Conservation (phyloP, 2,113 vertebrate species). For the Cyphomyrus plagiostoma region DNA sequence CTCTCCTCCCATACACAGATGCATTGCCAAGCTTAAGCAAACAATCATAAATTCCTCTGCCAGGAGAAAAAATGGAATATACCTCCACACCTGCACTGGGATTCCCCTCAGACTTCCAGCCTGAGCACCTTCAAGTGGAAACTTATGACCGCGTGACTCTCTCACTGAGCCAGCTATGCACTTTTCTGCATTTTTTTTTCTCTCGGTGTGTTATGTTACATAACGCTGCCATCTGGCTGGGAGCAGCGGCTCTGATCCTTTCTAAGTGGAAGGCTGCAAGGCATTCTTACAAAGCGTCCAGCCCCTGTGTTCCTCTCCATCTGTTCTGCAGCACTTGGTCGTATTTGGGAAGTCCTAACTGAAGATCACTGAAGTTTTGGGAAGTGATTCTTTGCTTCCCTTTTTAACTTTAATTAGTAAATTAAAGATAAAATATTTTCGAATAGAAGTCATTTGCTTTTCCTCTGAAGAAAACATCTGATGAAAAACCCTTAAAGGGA, state of each 20-base stretch:
- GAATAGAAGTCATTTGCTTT: neutral
- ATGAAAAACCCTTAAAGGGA: neutral
- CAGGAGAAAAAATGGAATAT: slow-evolving; percentile 27
- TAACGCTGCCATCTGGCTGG: slow-evolving; percentile 14
- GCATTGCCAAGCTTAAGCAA: slow-evolving; percentile 41
- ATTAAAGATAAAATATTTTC: neutral
- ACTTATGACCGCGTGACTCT: slow-evolving; percentile 37
- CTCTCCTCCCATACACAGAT: slow-evolving; percentile 32
- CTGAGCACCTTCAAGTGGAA: slow-evolving; percentile 35
- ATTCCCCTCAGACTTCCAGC: slow-evolving; percentile 31
- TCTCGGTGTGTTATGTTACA: neutral
- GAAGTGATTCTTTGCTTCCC: neutral
- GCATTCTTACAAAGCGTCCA: neutral
- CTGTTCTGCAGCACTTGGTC: neutral
- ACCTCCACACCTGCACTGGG: slow-evolving; percentile 34
- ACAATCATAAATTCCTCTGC: slow-evolving; percentile 46
- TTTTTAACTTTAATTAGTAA: neutral
- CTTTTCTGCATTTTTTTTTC: slow-evolving; percentile 11
- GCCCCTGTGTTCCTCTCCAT: neutral
- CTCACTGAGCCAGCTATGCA: slow-evolving; percentile 34
- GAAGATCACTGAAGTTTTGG: neutral
- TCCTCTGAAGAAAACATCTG: neutral
- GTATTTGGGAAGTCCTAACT: neutral
- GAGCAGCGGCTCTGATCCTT: neutral
- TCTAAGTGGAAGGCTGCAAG: neutral